These are phyloP conservation scores for Phyllopteryx taeniolatus DNA, from an alignment of 2,113 vertebrate species.

Conservation along the genomic window DNA sequence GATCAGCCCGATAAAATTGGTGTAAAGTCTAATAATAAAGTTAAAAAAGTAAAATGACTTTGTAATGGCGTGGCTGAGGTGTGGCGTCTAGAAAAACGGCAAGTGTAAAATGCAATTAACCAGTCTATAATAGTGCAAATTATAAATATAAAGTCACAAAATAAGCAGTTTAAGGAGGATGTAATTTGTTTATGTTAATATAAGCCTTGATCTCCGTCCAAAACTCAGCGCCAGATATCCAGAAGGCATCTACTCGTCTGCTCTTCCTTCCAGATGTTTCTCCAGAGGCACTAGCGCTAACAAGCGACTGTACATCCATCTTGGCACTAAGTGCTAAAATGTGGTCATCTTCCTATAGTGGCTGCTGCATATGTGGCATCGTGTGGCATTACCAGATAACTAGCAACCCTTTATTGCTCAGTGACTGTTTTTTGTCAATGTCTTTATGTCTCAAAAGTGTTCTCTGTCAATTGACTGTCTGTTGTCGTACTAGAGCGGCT, in stretches of 20 bases:
- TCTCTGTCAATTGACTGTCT: no score
- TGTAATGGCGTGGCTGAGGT: no score
- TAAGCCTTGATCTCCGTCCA: background rate
- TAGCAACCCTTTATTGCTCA: no score
- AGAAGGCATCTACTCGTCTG: background rate
- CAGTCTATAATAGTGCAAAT: background rate
- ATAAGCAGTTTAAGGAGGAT: background rate
- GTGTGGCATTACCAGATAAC: no score
- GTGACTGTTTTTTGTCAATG: no score
- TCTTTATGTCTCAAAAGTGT: no score
- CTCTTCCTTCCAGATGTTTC: conserved; percentile 50
- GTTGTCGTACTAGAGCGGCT: no score
- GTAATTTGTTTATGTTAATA: background rate
- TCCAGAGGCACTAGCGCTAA: conserved; percentile 28
- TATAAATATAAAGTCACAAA: background rate
- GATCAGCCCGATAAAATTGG: no score
- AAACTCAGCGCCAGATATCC: background rate
- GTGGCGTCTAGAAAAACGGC: no score
- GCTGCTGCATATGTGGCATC: background rate
- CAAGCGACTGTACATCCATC: background rate
- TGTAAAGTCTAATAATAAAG: no score
- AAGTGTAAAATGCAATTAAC: background rate
- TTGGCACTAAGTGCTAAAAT: background rate
- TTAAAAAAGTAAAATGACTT: no score
- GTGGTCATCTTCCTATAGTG: background rate